Evolutionary conservation across 2,888 invertebrate species (phyloP).

Genomic region (Podotricha telesiphe): DNA sequence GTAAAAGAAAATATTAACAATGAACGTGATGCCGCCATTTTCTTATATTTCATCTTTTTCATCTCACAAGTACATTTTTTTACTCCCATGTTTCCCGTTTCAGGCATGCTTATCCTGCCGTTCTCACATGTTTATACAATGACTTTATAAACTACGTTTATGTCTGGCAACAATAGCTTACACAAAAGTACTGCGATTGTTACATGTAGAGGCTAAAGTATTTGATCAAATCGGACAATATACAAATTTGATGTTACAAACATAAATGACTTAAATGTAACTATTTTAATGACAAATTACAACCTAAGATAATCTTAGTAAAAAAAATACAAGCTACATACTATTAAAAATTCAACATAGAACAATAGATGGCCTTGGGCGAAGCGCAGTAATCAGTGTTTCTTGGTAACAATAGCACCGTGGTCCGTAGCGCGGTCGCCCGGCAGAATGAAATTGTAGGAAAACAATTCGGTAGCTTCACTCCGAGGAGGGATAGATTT

Average conservation of each 20-base stretch:
- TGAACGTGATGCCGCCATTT: not conserved
- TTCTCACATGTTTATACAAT: not conserved
- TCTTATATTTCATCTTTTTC: conserved; percentile 4
- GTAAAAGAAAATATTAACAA: not conserved
- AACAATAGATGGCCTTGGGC: conserved; percentile 79
- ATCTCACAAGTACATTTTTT: conserved; percentile 2
- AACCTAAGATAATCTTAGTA: conserved; percentile 50
- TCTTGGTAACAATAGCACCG: conserved; percentile 56
- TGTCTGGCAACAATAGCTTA: not conserved
- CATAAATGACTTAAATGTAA: conserved; percentile 4
- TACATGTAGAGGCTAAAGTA: not conserved
- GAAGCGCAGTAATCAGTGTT: conserved; percentile 70
- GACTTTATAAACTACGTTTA: conserved; percentile 1
- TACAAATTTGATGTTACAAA: not conserved
- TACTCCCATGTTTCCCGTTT: not conserved
- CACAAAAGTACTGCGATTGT: not conserved
- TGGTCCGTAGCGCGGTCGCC: conserved; percentile 44
- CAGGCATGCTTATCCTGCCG: not conserved
- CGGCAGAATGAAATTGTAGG: conserved; percentile 46
- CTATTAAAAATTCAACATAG: conserved; percentile 68
- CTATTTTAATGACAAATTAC: conserved; percentile 36
- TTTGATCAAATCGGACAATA: not conserved
- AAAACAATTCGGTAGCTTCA: conserved; percentile 47
- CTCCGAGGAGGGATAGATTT: conserved; percentile 36
- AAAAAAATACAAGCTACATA: conserved; percentile 48